Conservation (phyloP, 2,888 invertebrate genomes). For the Trichogramma dendrolimi region DNA sequence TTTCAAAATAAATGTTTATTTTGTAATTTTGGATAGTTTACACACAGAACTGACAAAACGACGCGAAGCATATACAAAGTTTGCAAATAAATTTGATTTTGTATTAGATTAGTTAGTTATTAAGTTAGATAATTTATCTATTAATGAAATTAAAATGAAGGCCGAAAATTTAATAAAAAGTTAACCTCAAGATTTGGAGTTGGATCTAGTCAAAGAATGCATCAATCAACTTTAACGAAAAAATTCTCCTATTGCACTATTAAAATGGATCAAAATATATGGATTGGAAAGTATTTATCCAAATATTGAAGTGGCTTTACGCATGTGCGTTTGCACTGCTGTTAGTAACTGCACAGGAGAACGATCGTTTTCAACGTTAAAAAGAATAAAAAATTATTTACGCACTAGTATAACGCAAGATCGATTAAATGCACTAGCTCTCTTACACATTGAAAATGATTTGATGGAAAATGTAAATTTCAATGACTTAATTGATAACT, state of each 20-base stretch:
- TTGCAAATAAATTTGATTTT: slow-evolving; percentile 2
- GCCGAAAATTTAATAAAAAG: slow-evolving; percentile 11
- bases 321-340: slow-evolving; percentile 24
- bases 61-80: too few species aligned
- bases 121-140: neutral
- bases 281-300: slow-evolving; percentile 20
- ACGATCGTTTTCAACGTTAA: slow-evolving; percentile 27
- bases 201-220: slow-evolving; percentile 5
- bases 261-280: slow-evolving; percentile 29
- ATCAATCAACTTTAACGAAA: slow-evolving; percentile 5
- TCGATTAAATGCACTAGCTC: slow-evolving; percentile 19
- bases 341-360: slow-evolving; percentile 26
- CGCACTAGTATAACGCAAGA: slow-evolving; percentile 22
- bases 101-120: too few species aligned
- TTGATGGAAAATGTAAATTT: slow-evolving; percentile 13
- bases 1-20: slow-evolving; percentile 1
- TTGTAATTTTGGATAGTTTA: neutral
- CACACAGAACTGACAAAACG: too few species aligned
- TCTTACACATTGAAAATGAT: slow-evolving; percentile 20
- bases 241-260: slow-evolving; percentile 48
- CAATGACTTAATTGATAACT: slow-evolving; percentile 14
- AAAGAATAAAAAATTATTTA: slow-evolving; percentile 24
- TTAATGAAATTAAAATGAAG: slow-evolving; percentile 11
- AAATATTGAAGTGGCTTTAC: slow-evolving; percentile 23
- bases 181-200: slow-evolving; percentile 14